Conservation (phyloP, 1,140 invertebrate species). For the Heliconius hewitsoni region DNA sequence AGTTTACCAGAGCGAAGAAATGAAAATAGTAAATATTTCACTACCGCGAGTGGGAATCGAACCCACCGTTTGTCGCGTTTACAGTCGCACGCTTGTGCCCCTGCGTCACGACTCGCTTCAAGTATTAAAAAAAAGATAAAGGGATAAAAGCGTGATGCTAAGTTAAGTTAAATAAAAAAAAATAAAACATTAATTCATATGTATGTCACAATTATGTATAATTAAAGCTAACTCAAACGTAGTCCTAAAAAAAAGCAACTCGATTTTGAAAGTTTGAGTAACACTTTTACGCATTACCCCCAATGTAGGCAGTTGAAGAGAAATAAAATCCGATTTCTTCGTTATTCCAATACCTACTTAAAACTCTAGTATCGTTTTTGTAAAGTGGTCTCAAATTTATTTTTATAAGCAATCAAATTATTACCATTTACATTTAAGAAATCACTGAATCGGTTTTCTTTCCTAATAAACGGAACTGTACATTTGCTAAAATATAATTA, state of each 20-base stretch:
- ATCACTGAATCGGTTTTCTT: background rate
- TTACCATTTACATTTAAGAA: background rate
- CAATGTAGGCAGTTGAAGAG: background rate
- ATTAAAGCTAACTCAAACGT: background rate
- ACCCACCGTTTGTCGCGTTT: too few species aligned
- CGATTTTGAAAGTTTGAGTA: background rate
- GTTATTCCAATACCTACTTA: background rate
- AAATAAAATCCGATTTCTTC: constrained; percentile 1
- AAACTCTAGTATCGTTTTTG: background rate
- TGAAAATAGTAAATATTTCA: too few species aligned
- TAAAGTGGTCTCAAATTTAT: background rate
- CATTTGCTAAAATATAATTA: background rate
- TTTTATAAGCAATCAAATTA: background rate
- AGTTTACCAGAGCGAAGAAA: too few species aligned
- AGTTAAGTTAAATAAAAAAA: background rate
- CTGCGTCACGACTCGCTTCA: too few species aligned
- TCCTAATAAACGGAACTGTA: background rate
- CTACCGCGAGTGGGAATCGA: too few species aligned
- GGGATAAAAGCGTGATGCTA: too few species aligned
- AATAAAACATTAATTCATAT: background rate
- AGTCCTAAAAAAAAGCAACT: background rate
- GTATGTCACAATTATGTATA: background rate
- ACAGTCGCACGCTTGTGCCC: too few species aligned
- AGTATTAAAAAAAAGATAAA: too few species aligned
- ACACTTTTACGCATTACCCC: background rate